These are phyloP conservation scores for Etheostoma perlongum DNA, from an alignment of 2,797 vertebrate species.

Conservation along the genomic window DNA sequence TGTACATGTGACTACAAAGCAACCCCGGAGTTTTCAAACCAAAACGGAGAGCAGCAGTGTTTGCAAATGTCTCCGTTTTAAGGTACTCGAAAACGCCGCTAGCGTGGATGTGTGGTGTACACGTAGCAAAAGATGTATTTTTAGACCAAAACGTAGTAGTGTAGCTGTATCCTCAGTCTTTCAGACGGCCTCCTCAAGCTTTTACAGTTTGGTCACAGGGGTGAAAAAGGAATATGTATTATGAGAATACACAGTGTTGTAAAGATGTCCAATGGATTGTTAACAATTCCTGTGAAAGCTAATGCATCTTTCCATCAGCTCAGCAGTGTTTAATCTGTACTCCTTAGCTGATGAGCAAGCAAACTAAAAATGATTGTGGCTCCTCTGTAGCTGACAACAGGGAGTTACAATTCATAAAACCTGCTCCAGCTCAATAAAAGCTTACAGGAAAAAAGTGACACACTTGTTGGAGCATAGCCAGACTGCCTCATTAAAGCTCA, in stretches of 20 bases:
- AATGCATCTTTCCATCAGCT: constrained; percentile 48
- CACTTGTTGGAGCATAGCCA: constrained; percentile 33
- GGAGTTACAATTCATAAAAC: constrained; percentile 67
- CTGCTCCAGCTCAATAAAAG: constrained; percentile 54
- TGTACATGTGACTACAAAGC: too few relatives aligned
- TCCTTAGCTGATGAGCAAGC: constrained; percentile 53
- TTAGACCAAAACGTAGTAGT: too few relatives aligned
- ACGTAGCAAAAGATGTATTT: too few relatives aligned
- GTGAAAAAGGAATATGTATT: constrained; percentile 42
- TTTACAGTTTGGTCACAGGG: constrained; percentile 10
- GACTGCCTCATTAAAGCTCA: constrained; percentile 49
- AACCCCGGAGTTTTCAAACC: too few relatives aligned
- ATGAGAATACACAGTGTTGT: constrained; percentile 37
- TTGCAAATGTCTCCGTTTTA: too few relatives aligned
- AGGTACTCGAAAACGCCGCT: too few relatives aligned
- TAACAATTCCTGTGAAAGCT: constrained; percentile 53
- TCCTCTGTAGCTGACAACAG: constrained; percentile 36
- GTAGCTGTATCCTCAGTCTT: neutral
- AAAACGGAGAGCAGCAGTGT: too few relatives aligned
- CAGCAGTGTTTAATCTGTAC: constrained; percentile 41
- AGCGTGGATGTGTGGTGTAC: too few relatives aligned
- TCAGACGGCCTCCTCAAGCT: constrained; percentile 17
- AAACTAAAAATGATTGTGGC: constrained; percentile 48
- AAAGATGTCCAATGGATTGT: constrained; percentile 26
- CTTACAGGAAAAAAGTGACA: constrained; percentile 37